Evolutionary conservation across 2,113 vertebrate species (phyloP), one percentile per base, ranked within the genome.

Genomic region (Tragelaphus imberbis): DNA sequence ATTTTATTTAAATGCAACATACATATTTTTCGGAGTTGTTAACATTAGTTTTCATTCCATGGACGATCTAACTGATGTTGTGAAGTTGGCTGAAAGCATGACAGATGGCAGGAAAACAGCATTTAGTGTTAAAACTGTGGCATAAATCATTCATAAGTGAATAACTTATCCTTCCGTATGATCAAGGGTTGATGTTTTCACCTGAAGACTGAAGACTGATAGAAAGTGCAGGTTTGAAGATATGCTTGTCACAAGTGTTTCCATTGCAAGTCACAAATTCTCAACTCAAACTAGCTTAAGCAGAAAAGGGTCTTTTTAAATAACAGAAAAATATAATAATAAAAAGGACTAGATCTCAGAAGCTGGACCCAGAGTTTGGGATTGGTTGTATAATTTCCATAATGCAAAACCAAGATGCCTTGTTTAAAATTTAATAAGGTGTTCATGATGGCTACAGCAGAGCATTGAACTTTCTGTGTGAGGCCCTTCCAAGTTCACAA

Each of bases 91-190:
- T 94, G 59, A 97, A 96, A 97, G 25, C 65, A 92, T 89, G 81
- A 91, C 97, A 97, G 95, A 96, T 97, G 95, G 92, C 84, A 92
- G 49, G 40, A 92, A 98, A 96, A 92, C 47, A 97, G 80, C 87
- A 92, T 86, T 97, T 96, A 92, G 61, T 96, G 88, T 94, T 98
- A 91, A 97, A 95, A 95, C 80, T 85, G 28, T 97, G 85, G 65
- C 68, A 94, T 95, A 96, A 95, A 92, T 97, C 75, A 98, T 96
- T 96, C 87, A 92, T 90, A 96, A 97, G 88, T 91, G 88, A 97
- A 91, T 91, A 95, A 55, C 88, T 80, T 92, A 96, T 49, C 33
- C 44, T 96, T 97, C 84, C 49, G 94, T 56, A 94, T 96, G 94
- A 97, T 94, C 95, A 96, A 23, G 53, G 17, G 47, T 75, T 91